A percentile compares a stretch with the other conserved stretches of the same genome.
These are phyloP conservation scores for Eupristina koningsbergeri DNA, from an alignment of 1,140 invertebrate species.

Conservation along the genomic window DNA sequence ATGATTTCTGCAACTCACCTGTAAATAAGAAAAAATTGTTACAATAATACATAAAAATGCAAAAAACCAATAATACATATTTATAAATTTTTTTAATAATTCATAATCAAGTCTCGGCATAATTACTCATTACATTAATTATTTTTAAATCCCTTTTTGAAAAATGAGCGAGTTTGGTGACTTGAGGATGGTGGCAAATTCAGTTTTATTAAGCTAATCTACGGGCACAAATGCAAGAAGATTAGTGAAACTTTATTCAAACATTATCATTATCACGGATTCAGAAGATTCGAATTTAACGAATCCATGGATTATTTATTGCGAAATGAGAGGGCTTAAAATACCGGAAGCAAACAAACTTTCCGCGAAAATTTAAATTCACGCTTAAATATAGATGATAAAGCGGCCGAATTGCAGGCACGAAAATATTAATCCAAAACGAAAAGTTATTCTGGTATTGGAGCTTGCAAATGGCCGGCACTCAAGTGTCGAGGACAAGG, in stretches of 20 bases:
- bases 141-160: background rate
- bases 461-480: no score
- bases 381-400: no score
- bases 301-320: background rate
- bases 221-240: no score
- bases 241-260: no score
- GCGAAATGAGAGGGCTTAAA: no score
- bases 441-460: background rate
- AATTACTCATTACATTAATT: background rate
- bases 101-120: background rate
- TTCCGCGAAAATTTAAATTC: background rate
- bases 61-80: background rate
- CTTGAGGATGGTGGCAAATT: background rate
- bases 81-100: background rate
- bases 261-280: no score
- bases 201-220: no score
- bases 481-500: background rate
- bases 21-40: slow-evolving; percentile 14
- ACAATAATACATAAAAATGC: background rate
- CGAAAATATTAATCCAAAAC: background rate
- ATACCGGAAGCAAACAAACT: background rate
- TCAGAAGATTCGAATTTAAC: background rate
- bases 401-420: no score
- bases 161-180: no score
- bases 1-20: slow-evolving; percentile 28